Base-by-base conservation (phyloP, 2,888 invertebrate species). In the Meghimatium bilineatum region DNA sequence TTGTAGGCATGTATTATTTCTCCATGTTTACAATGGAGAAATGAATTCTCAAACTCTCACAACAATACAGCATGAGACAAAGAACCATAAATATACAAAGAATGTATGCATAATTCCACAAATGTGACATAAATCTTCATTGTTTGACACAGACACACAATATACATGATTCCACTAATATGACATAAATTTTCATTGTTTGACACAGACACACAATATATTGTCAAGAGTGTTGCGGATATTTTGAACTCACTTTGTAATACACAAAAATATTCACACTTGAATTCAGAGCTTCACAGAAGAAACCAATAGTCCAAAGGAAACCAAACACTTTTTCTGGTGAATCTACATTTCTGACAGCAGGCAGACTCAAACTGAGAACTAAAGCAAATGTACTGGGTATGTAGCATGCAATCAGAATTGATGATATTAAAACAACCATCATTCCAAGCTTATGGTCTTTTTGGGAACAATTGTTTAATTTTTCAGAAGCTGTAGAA, bases 181-280 rank as follows among this genome's bases (percentile, higher is more conserved):
- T n/a, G n/a, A n/a, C n/a, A n/a, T n/a, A n/a, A n/a, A n/a, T n/a
- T n/a, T n/a, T n/a, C n/a, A n/a, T 44, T 44, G 12, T 44, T 44
- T 44, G 44, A 44, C 44, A 44, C 12, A 44, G 6, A 44, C 12
- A 12, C 44, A 44, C 12, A 44, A 44, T 12, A 44, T 44, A 12
- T 5, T 56, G 56, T 56, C 56, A 2, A 71, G 8, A 1, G 71
- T 71, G 26, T 1, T 38, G 6, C 71, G 36, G n/a, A 26, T 38
- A 71, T 26, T 71, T 71, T 6, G 71, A 71, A 38, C 71, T 71
- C 20, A 71, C 32, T 36, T 71, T 71, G 23, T 38, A 38, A 26
- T 71, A 71, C 71, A 71, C 71, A 71, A 36, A 71, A 26, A 71
- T 38, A 38, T 36, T 71, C 38, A 71, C 36, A 26, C 71, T 71